Evolutionary conservation across 2,113 vertebrate genomes (phyloP), one percentile per base, ranked within the genome.

Genomic region (Sceloporus tristichus): DNA sequence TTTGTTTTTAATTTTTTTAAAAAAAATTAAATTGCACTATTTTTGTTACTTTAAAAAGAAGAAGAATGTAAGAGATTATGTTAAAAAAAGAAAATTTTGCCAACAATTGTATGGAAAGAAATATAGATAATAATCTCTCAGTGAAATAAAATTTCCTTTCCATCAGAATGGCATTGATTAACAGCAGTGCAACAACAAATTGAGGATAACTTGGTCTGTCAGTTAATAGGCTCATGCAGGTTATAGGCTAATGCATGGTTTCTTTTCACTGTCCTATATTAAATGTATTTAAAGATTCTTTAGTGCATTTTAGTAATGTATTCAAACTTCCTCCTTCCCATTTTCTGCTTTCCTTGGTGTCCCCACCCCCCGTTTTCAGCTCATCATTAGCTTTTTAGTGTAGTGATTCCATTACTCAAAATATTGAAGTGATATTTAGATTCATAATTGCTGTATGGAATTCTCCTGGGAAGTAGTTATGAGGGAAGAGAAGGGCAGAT

Each of bases 381-480:
- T 89, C 80, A 74, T 77, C 91, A 74, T n/a, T 8, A 0, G 38
- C 88, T 25, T 89, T n/a, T 1, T 88, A 89, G 54, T 53, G 76
- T 82, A 90, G 82, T 89, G 81, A 9, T 21, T 68, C 62, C 65
- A 87, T 73, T 73, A 76, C 40, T 27, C 42, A 87, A 8, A 81
- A 48, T 83, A 81, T 88, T 86, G 56, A 71, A 78, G 29, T 89
- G 18, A 8, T 42, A 54, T 90, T 94, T 81, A 90, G 29, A 6
- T 87, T 92, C 89, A 84, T 81, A 84, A 70, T 76, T 87, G 85
- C 82, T 54, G 77, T 70, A 70, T 82, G 56, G 62, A 86, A 81
- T 90, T 93, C 88, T 91, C 21, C 79, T 90, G 82, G 62, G 89
- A 92, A 23, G 38, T 21, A 74, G 38, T 9, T 38, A 81, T 75